These are phyloP conservation scores for Horisme vitalbata DNA, from an alignment of 2,888 invertebrate genomes.

Conservation along the genomic window DNA sequence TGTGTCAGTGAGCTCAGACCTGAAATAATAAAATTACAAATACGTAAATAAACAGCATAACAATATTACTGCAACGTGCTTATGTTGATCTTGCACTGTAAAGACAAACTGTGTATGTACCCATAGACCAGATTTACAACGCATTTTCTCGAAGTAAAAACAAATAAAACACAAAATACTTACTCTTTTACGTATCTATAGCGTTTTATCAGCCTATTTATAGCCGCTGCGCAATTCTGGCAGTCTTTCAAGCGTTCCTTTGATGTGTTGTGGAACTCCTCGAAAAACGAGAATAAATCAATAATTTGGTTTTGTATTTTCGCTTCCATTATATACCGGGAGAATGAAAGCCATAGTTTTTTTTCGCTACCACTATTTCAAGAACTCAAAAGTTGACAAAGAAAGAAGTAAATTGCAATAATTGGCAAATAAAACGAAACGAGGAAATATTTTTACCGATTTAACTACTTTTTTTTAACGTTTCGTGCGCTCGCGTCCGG, in stretches of 20 bases:
- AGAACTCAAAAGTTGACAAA: not conserved
- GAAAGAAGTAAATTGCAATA: no score
- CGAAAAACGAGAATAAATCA: conserved; percentile 78
- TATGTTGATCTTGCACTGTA: no score
- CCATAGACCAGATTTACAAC: conserved; percentile 7
- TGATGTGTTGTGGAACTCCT: conserved; percentile 71
- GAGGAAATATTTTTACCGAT: no score
- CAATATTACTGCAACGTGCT: no score
- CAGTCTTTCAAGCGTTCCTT: conserved; percentile 76
- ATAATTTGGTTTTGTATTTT: conserved; percentile 78
- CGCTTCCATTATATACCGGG: conserved; percentile 62
- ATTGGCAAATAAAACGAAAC: no score
- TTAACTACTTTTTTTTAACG: no score
- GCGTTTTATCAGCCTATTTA: conserved; percentile 79
- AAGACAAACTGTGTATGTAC: no score
- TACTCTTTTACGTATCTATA: conserved; percentile 75
- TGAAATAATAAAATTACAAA: conserved; percentile 44
- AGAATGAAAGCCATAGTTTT: conserved; percentile 28
- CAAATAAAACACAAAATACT: conserved; percentile 45
- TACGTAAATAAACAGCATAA: no score
- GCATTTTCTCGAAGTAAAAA: no score
- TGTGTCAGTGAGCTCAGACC: conserved; percentile 66
- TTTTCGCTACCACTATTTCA: not conserved
- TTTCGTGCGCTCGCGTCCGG: no score
- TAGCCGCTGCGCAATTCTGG: conserved; percentile 73